Conservation (phyloP, 2,113 vertebrate species). For the Nothocercus julius region DNA sequence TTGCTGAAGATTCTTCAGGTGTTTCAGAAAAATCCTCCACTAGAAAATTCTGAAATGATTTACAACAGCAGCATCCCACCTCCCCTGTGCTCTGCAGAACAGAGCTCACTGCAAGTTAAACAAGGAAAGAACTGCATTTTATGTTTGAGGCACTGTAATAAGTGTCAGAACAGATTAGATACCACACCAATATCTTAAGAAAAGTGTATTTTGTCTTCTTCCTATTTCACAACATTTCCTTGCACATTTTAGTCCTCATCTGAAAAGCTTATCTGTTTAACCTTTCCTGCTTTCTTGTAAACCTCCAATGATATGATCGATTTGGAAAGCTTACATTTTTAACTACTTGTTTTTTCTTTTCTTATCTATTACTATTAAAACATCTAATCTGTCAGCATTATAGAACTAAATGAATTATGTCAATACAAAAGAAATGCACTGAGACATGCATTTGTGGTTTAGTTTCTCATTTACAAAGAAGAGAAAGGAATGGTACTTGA, state of each 20-base stretch:
- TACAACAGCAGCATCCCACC: not conserved
- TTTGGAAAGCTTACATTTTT: not conserved
- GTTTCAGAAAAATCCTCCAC: not conserved
- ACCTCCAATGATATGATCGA: not conserved
- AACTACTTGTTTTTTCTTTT: not conserved
- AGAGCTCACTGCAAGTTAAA: not conserved
- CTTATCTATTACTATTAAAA: not conserved
- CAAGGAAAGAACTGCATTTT: not conserved
- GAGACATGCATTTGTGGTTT: not conserved
- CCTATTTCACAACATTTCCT: not conserved
- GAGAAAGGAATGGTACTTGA: not conserved
- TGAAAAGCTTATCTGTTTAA: not conserved
- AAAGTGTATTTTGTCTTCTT: not conserved
- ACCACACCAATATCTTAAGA: not conserved
- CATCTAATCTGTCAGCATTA: not conserved
- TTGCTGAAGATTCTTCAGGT: fast-evolving
- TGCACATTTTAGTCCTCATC: not conserved
- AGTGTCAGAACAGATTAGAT: not conserved
- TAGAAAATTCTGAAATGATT: not conserved
- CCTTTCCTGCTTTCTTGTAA: not conserved
- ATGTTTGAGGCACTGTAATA: not conserved
- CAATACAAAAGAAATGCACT: not conserved
- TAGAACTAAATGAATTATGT: not conserved
- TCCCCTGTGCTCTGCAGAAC: not conserved
- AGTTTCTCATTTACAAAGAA: not conserved